Evolutionary conservation across 1,140 invertebrate genomes (phyloP), one percentile per base, ranked within the genome.

Genomic region (Drosophila sechellia): DNA sequence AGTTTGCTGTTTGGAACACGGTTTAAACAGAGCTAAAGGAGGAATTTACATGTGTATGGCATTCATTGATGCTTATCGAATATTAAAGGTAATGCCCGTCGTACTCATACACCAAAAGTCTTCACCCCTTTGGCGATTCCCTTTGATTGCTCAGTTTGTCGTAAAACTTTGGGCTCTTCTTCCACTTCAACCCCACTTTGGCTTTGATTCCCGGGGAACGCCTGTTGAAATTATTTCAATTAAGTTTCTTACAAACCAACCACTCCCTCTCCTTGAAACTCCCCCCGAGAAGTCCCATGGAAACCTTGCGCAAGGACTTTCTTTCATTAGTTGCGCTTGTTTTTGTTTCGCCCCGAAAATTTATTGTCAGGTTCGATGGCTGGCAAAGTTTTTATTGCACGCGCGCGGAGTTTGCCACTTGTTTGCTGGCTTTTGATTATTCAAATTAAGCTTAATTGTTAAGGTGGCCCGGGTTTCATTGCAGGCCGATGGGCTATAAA

Each of bases 401-500:
- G 81, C 77, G 52, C 46, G 54, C 27, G 34, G 48, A 54, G 43
- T 69, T 74, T 56, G 57, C 46, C 53, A 77, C 59, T 73, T 86
- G 66, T 74, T 86, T 86, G 81, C 86, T 86, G 83, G 83, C 81
- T 86, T 86, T 86, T 86, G 81, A 86, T 86, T 86, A 86, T 86
- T 81, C 81, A 86, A 86, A 86, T 86, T 86, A 86, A 46, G 83
- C 78, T 78, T 86, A 86, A 86, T 86, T 86, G 78, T 87, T 75
- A 86, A 86, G 81, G 81, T 87, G 81, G 79, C 60, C 52, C 10
- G 39, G 1, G 22, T 15, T 55, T 27, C 25, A 42, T 5, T 53
- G 15, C 3, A 5, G 55, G 15, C 15, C 11, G 40, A 40, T 39
- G 40, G 50, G 25, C 50, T 25, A 48, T 70, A 56, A 69, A 70